These are phyloP conservation scores for Ia io DNA, from an alignment of 2,113 vertebrate species.

Conservation along the genomic window DNA sequence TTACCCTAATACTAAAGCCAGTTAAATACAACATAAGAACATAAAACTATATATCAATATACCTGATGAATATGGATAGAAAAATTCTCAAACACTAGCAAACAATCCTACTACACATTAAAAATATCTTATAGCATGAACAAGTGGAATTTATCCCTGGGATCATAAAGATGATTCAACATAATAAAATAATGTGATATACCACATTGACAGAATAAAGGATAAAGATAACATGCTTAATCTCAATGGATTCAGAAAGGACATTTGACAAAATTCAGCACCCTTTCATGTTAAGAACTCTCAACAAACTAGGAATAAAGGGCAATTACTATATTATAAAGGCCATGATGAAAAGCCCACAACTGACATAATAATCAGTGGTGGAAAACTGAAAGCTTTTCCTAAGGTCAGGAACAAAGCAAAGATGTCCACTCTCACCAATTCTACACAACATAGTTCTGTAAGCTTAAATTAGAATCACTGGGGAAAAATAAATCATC, in stretches of 20 bases:
- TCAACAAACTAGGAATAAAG: background rate
- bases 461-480: background rate
- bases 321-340: background rate
- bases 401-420: background rate
- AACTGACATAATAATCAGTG: background rate
- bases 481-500: background rate
- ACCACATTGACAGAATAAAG: background rate
- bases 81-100: no score
- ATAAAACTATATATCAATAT: no score
- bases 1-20: no score
- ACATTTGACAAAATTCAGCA: background rate
- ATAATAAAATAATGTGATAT: background rate
- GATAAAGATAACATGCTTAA: background rate
- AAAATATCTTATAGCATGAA: background rate
- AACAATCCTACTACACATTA: background rate
- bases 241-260: background rate
- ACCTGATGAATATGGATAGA: no score
- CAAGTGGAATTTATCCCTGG: background rate
- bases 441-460: background rate
- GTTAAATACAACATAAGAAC: no score
- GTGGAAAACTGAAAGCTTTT: background rate
- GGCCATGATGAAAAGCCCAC: background rate
- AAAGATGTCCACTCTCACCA: background rate
- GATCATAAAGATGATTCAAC: background rate
- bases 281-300: background rate